Conservation (phyloP, 2,888 invertebrate species). For the Volucella inflata region DNA sequence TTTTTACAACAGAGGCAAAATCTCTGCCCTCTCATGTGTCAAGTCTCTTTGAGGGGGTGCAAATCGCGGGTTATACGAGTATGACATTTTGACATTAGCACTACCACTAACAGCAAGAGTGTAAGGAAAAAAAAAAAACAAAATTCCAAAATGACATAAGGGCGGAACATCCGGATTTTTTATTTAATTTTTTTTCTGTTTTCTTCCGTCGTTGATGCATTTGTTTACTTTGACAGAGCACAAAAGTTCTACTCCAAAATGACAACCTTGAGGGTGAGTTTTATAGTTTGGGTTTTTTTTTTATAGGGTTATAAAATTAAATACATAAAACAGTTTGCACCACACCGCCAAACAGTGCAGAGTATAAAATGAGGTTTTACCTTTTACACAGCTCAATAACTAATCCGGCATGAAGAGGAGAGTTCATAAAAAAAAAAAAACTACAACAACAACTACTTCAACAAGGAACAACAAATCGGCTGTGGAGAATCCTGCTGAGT, state of each 20-base stretch:
- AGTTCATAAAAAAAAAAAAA: slow-evolving; percentile 24
- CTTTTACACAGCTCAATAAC: slow-evolving; percentile 50
- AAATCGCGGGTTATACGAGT: slow-evolving; percentile 67
- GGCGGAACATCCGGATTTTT: slow-evolving; percentile 71
- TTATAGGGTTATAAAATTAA: slow-evolving; percentile 74
- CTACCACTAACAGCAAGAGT: slow-evolving; percentile 59
- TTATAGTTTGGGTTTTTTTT: slow-evolving; percentile 71
- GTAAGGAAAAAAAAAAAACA: slow-evolving; percentile 47
- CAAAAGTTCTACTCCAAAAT: slow-evolving; percentile 55
- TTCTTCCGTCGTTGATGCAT: slow-evolving; percentile 43
- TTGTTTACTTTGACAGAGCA: slow-evolving; percentile 63
- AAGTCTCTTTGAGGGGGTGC: slow-evolving; percentile 49
- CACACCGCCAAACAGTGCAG: slow-evolving; percentile 64
- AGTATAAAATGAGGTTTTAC: slow-evolving; percentile 72
- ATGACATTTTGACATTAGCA: slow-evolving; percentile 74
- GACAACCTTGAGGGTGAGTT: slow-evolving; percentile 73
- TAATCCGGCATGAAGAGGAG: slow-evolving; percentile 19
- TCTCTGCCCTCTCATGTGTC: slow-evolving; percentile 55
- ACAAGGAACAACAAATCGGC: slow-evolving; percentile 64
- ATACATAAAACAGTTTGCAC: slow-evolving; percentile 75
- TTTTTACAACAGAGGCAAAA: slow-evolving; percentile 70
- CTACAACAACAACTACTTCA: slow-evolving; percentile 18
- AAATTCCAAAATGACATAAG: slow-evolving; percentile 56
- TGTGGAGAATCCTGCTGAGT: slow-evolving; percentile 78
- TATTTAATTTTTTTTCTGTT: slow-evolving; percentile 39